phyloP scores from a whole-genome alignment of 2,888 invertebrate genomes.

The Siphlonurus alternatus region DNA sequence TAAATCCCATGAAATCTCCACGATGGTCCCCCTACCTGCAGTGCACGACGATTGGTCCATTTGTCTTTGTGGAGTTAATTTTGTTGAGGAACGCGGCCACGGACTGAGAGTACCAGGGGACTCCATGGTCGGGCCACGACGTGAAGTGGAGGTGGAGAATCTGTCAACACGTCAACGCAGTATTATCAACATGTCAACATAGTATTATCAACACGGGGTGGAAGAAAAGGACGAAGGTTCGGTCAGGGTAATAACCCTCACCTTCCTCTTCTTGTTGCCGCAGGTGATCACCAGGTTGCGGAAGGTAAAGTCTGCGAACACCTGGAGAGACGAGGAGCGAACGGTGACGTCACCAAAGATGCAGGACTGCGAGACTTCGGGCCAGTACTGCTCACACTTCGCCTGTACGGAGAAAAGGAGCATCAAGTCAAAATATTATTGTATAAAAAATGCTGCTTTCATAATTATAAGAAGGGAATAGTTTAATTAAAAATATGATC shows the following conservation, averaged over 20 bases:
- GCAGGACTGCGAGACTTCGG: conserved; percentile 25
- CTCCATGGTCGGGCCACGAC: conserved; percentile 35
- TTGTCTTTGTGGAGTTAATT: conserved; percentile 15
- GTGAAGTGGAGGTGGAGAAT: conserved; percentile 32
- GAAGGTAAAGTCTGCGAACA: conserved; percentile 25
- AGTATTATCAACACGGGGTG: too few species aligned
- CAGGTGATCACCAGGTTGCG: conserved; percentile 23
- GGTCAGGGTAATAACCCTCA: too few species aligned
- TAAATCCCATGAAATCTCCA: too few species aligned
- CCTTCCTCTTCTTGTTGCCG: too few species aligned
- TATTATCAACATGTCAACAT: too few species aligned
- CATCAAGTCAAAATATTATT: too few species aligned
- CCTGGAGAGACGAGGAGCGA: conserved; percentile 19
- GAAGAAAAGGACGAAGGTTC: too few species aligned
- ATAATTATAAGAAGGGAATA: too few species aligned
- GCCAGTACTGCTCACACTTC: conserved; percentile 36
- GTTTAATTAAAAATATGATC: too few species aligned
- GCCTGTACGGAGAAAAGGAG: too few species aligned
- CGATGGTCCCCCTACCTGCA: too few species aligned
- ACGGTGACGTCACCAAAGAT: conserved; percentile 24
- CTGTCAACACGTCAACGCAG: conserved; percentile 21
- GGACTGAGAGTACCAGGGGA: conserved; percentile 26
- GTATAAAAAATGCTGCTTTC: too few species aligned
- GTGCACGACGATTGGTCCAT: conserved; percentile 33
- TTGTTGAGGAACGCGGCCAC: conserved; percentile 25